A percentile compares a stretch with the other conserved stretches of the same genome.
phyloP scores from a whole-genome alignment of 2,888 invertebrate genomes.

The Melieria picta region DNA sequence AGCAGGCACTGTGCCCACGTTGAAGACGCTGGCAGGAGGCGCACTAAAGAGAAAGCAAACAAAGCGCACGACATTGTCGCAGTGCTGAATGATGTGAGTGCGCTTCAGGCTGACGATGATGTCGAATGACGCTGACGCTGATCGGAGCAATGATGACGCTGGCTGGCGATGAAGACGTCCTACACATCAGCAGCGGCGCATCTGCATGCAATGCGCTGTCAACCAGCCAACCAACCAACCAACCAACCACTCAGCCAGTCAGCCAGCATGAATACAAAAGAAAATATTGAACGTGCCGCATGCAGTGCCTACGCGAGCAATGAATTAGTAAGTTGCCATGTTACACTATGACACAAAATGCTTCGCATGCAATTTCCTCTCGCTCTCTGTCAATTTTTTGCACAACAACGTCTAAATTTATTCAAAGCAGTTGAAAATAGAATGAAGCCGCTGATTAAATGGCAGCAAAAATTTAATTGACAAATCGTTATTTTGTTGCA shows the following conservation, averaged over 20 bases:
- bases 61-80: no score
- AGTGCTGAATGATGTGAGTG: no score
- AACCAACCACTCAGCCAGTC: not conserved
- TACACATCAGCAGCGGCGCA: slow-evolving; percentile 29
- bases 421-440: no score
- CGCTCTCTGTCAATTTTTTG: slow-evolving; percentile 7
- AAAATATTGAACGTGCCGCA: slow-evolving; percentile 3
- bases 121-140: not conserved
- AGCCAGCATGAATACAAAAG: not conserved
- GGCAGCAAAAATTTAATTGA: slow-evolving; percentile 28
- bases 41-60: no score
- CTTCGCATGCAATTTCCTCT: slow-evolving; percentile 24
- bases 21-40: no score
- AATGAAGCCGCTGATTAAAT: slow-evolving; percentile 22
- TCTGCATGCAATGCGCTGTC: slow-evolving; percentile 22
- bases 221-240: not conserved
- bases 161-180: slow-evolving; percentile 25
- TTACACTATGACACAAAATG: slow-evolving; percentile 21
- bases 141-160: not conserved
- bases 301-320: not conserved
- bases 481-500: slow-evolving; percentile 24
- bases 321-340: slow-evolving; percentile 35
- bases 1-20: no score
- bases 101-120: not conserved
- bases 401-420: not conserved